These are phyloP conservation scores for Neosilurus mollespiculum DNA, from an alignment of 2,797 vertebrate genomes.

Conservation along the genomic window DNA sequence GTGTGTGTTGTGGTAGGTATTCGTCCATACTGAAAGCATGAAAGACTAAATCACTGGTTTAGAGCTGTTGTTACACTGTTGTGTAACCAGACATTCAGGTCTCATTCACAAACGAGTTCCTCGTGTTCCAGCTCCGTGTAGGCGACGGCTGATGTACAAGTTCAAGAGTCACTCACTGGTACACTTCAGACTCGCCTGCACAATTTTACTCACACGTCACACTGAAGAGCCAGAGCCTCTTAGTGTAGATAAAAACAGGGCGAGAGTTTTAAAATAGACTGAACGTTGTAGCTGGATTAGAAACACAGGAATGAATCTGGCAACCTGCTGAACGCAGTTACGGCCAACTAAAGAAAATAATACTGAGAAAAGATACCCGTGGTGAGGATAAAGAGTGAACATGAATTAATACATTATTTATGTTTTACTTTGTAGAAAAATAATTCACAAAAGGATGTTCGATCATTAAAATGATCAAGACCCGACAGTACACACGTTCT, in stretches of 20 bases:
- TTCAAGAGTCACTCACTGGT: constrained; percentile 12
- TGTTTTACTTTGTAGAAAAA: background rate
- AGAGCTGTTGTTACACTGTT: background rate
- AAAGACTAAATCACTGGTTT: background rate
- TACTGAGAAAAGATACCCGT: background rate
- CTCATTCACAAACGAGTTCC: background rate
- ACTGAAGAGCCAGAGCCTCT: background rate
- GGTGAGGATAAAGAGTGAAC: background rate
- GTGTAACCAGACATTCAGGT: constrained; percentile 14
- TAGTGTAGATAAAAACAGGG: background rate
- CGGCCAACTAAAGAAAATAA: background rate
- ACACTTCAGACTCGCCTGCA: background rate
- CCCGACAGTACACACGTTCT: background rate
- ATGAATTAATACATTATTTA: background rate
- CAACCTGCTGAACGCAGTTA: background rate
- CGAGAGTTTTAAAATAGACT: background rate
- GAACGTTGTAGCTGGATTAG: background rate
- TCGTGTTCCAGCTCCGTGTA: background rate
- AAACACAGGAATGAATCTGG: background rate
- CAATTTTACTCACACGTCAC: constrained; percentile 4
- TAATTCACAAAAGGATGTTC: background rate
- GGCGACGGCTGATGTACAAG: background rate
- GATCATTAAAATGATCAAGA: background rate
- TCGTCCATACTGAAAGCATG: background rate
- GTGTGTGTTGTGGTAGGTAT: background rate